Conservation (phyloP, 2,113 vertebrate genomes). For the Ammodramus savannarum region DNA sequence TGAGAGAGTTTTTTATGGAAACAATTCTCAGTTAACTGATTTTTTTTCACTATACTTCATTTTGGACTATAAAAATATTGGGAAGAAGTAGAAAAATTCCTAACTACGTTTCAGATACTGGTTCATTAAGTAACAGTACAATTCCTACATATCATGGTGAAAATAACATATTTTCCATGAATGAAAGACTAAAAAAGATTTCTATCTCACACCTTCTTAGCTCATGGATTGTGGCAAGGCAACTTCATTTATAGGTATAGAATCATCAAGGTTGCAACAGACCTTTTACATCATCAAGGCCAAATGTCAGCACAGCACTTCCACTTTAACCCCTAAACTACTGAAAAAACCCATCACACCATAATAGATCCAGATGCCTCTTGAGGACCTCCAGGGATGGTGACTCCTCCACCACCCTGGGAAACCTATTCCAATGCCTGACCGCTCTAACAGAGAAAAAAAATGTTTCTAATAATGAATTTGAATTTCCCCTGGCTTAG, state of each 20-base stretch:
- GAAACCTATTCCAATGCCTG: not conserved
- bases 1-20: not conserved
- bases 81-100: not conserved
- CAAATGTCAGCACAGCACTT: not conserved
- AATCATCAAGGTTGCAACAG: not conserved
- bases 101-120: rapidly evolving
- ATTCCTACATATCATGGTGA: not conserved
- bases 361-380: not conserved
- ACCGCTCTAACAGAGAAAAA: not conserved
- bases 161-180: not conserved
- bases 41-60: not conserved
- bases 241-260: not conserved
- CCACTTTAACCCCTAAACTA: not conserved
- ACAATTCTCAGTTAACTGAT: not conserved
- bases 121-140: not conserved
- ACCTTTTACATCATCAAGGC: not conserved
- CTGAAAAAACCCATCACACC: not conserved
- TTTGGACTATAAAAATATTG: not conserved
- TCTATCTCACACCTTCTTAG: not conserved
- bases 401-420: not conserved
- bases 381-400: not conserved
- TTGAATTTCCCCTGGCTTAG: not conserved
- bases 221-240: not conserved
- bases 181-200: not conserved
- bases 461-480: not conserved